Percentiles rank a stretch among this genome's conserved stretches.
These are phyloP conservation scores for Oligia latruncula DNA, from an alignment of 2,888 invertebrate genomes.

Conservation along the genomic window DNA sequence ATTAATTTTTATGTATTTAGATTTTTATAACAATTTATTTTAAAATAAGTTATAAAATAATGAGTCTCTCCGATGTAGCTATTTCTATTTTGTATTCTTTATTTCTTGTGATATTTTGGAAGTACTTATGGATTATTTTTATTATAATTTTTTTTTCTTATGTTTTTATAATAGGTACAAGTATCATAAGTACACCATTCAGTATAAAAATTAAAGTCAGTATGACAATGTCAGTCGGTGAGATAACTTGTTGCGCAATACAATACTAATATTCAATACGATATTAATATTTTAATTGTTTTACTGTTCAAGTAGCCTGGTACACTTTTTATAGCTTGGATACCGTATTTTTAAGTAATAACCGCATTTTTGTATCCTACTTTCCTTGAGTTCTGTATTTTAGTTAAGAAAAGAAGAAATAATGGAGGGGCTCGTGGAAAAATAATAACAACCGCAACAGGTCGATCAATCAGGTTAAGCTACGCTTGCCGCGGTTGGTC, in stretches of 20 bases:
- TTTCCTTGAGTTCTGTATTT: neutral
- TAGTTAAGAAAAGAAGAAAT: neutral
- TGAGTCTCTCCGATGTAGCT: neutral
- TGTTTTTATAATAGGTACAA: neutral
- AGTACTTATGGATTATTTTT: too few species aligned
- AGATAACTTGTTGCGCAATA: conserved; percentile 29
- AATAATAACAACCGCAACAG: too few species aligned
- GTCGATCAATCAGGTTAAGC: too few species aligned
- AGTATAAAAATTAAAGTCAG: neutral
- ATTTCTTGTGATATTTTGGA: neutral
- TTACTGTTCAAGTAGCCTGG: conserved; percentile 3
- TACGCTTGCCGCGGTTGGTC: too few species aligned
- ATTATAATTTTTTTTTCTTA: too few species aligned
- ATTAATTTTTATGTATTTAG: neutral
- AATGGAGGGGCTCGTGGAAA: too few species aligned
- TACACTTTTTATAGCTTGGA: conserved; percentile 12
- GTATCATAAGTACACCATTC: neutral
- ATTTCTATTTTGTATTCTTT: neutral
- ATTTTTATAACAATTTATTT: neutral
- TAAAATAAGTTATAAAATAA: neutral
- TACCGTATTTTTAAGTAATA: neutral
- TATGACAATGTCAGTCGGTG: conserved; percentile 47
- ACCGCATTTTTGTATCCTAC: neutral
- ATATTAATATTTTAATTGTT: conserved; percentile 9
- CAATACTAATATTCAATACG: conserved; percentile 2